A percentile compares a stretch with the other conserved stretches of the same genome.
phyloP scores from a whole-genome alignment of 2,113 vertebrate genomes.

The Cyanoderma ruficeps region DNA sequence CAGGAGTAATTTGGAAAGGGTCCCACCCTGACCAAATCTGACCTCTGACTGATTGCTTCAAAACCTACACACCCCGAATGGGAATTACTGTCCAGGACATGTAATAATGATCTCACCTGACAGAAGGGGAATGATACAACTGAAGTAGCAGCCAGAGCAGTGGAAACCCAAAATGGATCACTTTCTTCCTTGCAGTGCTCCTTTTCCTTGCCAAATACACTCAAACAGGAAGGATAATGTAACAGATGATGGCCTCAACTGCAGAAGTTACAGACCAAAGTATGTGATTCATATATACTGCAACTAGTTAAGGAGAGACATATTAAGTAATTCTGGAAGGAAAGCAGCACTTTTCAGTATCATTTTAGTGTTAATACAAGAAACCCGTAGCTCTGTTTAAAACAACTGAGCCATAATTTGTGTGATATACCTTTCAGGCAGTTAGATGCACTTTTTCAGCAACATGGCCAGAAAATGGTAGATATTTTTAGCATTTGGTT shows the following conservation, averaged over 20 bases:
- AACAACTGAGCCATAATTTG: neutral
- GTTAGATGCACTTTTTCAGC: neutral
- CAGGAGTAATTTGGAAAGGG: conserved; percentile 36
- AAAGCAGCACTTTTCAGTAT: conserved; percentile 58
- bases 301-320: conserved; percentile 28
- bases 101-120: conserved; percentile 59
- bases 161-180: neutral
- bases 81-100: conserved; percentile 11
- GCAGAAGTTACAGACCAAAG: conserved; percentile 33
- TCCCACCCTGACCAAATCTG: conserved; percentile 44
- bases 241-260: conserved; percentile 22
- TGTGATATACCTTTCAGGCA: conserved; percentile 9
- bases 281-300: conserved; percentile 32
- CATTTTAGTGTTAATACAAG: conserved; percentile 33
- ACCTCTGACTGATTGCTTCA: conserved; percentile 41
- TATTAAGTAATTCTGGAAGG: conserved; percentile 47
- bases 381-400: neutral
- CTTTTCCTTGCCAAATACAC: conserved; percentile 29
- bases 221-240: conserved; percentile 48
- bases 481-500: conserved; percentile 45
- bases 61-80: conserved; percentile 24
- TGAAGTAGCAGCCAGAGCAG: conserved; percentile 17
- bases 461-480: conserved; percentile 7
- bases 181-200: conserved; percentile 5
- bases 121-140: conserved; percentile 38